Evolutionary conservation across 2,113 vertebrate genomes (phyloP), one percentile per base, ranked within the genome.

Genomic region (Perca flavescens): DNA sequence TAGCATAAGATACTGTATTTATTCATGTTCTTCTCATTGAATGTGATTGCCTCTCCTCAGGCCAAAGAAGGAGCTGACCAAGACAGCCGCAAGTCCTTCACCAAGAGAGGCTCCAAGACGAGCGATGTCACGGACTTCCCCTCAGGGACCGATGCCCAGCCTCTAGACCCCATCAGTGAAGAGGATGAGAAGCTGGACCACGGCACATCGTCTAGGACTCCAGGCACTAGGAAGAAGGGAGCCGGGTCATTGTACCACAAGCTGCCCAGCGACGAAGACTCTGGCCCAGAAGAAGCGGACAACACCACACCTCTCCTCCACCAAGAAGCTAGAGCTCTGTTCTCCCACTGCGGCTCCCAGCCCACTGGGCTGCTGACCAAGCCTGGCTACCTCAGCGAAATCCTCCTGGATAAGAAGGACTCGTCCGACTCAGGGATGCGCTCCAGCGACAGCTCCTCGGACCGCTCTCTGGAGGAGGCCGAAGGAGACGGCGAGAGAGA

Each of bases 111-210:
- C 76, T 81, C 93, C 78, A 96, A 96, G 88, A 34, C 87, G 0
- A 94, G 88, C n/a, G 98, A 98, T 49, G 93, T 94, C 68, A 64
- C 92, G 14, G 98, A 99, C 73, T 96, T 96, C 77, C 93, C 96
- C 21, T 93, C 95, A 28, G 96, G 95, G 7, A 94, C 71, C 0
- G 98, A 99, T 22, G 95, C 95, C 43, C 96, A 95, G 68, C 95
- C 95, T 36, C 95, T 99, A 85, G 97, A 99, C 88, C 97, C 98
- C 62, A 99, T 99, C 92, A 98, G 97, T 0, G 98, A 99, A 80
- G 98, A 99, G 91, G 98, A 99, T 58, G 98, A 99, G 91, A 97
- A 96, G 86, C 96, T 97, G 0, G 97, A 97, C 85, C 96, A 96
- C 88, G 96, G 96, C 22, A 92, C 84, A 1, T 85, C 94, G 66